These are phyloP conservation scores for Drosophila navojoa DNA, from an alignment of 1,140 invertebrate species.

Conservation along the genomic window DNA sequence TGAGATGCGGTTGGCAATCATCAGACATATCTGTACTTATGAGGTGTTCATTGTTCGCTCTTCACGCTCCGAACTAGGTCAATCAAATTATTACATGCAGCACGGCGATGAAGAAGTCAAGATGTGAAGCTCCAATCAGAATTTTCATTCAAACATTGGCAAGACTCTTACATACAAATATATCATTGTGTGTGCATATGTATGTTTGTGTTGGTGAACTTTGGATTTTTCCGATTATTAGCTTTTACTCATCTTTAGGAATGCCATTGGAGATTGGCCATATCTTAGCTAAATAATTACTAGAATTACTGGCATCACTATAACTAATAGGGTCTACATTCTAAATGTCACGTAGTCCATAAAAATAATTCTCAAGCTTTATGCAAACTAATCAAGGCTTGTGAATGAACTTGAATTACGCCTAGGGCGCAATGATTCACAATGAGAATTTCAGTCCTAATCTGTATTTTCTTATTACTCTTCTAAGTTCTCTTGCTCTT, in stretches of 20 bases:
- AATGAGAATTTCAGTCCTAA: conserved; percentile 18
- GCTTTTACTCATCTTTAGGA: not conserved
- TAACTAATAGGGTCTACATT: conserved; percentile 18
- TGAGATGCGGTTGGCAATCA: conserved; percentile 59
- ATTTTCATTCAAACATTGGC: too few species aligned
- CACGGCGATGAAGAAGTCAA: conserved; percentile 9
- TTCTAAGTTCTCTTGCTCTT: not conserved
- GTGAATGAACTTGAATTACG: conserved; percentile 3
- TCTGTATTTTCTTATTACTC: conserved; percentile 2
- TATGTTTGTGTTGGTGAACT: not conserved
- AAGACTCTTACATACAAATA: too few species aligned
- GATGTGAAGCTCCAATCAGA: conserved; percentile 6
- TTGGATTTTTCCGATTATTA: too few species aligned
- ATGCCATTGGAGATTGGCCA: not conserved
- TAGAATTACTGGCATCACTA: not conserved
- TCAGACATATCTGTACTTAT: conserved; percentile 33
- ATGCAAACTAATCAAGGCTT: conserved; percentile 2
- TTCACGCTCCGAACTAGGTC: conserved; percentile 61
- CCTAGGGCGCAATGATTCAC: conserved; percentile 13
- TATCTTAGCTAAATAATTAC: not conserved
- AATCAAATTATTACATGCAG: conserved; percentile 48
- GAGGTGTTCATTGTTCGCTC: conserved; percentile 76
- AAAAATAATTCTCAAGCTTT: not conserved
- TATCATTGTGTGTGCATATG: too few species aligned
- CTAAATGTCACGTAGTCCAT: conserved; percentile 62